phyloP scores from a whole-genome alignment of 1,140 invertebrate genomes.

The Drosophila burlai region DNA sequence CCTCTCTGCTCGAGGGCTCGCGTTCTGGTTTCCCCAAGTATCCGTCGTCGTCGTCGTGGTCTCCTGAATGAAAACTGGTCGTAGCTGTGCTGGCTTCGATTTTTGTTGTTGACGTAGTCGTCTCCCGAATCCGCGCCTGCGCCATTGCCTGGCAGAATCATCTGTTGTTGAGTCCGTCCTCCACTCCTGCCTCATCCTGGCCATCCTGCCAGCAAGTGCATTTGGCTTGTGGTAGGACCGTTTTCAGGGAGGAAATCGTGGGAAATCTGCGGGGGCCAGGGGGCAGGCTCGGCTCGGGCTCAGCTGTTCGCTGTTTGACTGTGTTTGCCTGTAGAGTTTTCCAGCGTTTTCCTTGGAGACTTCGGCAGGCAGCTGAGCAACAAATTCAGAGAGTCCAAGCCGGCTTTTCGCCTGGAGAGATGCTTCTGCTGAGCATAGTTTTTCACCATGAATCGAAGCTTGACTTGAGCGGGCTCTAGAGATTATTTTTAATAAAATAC shows the following conservation, averaged over 20 bases:
- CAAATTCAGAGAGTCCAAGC: conserved; percentile 61
- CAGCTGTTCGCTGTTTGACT: conserved; percentile 59
- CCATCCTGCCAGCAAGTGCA: conserved; percentile 68
- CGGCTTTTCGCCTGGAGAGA: conserved; percentile 51
- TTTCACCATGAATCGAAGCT: conserved; percentile 1
- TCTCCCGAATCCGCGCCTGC: conserved; percentile 49
- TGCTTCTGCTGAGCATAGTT: neutral
- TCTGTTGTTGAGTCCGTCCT: conserved; percentile 65
- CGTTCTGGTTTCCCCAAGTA: conserved; percentile 61
- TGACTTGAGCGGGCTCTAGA: neutral
- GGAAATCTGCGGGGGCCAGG: neutral
- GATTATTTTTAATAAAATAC: neutral
- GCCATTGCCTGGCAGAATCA: conserved; percentile 61
- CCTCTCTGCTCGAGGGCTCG: conserved; percentile 33
- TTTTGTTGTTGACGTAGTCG: conserved; percentile 67
- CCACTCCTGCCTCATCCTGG: conserved; percentile 14
- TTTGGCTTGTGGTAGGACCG: conserved; percentile 80
- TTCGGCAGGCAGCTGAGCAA: conserved; percentile 55
- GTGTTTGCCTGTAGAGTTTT: conserved; percentile 41
- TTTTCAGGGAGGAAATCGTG: conserved; percentile 7
- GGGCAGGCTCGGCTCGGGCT: conserved; percentile 27
- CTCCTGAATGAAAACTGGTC: conserved; percentile 77
- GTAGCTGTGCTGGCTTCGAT: conserved; percentile 58
- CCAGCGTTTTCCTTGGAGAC: conserved; percentile 45
- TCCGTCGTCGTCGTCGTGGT: conserved; percentile 41